Base-by-base conservation (phyloP, 2,888 invertebrate genomes). In the Drosophila tripunctata region DNA sequence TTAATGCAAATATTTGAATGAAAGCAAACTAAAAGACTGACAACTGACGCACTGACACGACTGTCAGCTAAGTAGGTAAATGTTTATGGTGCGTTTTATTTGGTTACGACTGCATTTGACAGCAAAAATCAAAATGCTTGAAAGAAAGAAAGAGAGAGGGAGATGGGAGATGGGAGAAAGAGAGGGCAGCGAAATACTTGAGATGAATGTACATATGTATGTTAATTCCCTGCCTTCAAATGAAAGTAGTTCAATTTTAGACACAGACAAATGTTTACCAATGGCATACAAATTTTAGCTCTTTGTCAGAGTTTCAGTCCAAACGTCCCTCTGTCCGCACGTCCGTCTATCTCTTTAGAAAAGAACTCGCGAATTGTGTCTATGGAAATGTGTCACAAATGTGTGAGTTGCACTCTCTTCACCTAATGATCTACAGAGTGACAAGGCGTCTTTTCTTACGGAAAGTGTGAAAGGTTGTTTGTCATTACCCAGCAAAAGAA, bases 231-330 rank as follows among this genome's bases (percentile, higher is more conserved):
- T 50, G 48, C n/a, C 41, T 30, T 54, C 41, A 51, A 74, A 83
- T 36, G 82, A 82, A 82, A 87, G 81, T 85, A 87, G 81, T 85
- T 78, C 87, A 87, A 66, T 69, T 82, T 74, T 61, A 38, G 68
- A 62, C 66, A 65, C 27, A 51, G 52, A 41, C 63, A 65, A 67
- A 66, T 74, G 66, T 51, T 76, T 83, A 77, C 61, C 66, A 67
- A 47, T 81, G 81, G 87, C 81, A 81, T 87, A 87, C 81, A 81
- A 81, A 81, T 84, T 68, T 52, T 21, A 50, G 36, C 45, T 56
- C 67, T 70, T 74, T 65, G 63, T 43, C 22, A 22, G 8, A 22
- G 15, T 33, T n/a, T 3, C 30, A 8, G 21, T 22, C 40, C 6
- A 5, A n/a, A 12, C 22, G 22, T 54, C 47, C 40, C 45, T 19